phyloP scores from a whole-genome alignment of 2,797 vertebrate genomes.

The Phylloscopus collybita region DNA sequence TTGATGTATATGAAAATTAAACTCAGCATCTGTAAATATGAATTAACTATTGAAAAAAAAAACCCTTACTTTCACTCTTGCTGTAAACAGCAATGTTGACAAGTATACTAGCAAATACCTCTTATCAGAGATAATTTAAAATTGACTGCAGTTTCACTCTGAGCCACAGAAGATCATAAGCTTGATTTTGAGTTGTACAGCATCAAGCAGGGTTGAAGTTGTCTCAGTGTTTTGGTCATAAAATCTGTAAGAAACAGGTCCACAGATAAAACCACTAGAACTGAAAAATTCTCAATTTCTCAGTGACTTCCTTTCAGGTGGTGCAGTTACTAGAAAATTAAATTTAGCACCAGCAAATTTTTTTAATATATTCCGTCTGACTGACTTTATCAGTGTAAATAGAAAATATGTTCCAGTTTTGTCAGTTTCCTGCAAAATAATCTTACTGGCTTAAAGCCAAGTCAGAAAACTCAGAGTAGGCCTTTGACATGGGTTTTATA shows the following conservation, averaged over 20 bases:
- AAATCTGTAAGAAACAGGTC: background rate
- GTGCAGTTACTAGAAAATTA: slow-evolving; percentile 68
- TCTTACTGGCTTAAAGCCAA: background rate
- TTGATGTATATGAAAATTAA: background rate
- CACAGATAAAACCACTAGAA: slow-evolving; percentile 3
- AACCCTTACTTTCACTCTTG: background rate
- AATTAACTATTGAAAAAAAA: slow-evolving; percentile 10
- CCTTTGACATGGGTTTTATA: background rate
- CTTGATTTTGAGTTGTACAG: background rate
- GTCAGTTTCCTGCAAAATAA: background rate
- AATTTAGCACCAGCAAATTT: slow-evolving; percentile 64
- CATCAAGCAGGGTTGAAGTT: background rate
- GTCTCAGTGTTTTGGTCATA: background rate
- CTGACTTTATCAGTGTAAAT: slow-evolving; percentile 37
- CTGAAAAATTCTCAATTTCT: background rate
- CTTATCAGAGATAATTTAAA: slow-evolving; percentile 28
- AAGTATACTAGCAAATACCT: background rate
- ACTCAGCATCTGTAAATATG: background rate
- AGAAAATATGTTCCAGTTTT: slow-evolving; percentile 45
- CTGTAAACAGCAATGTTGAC: background rate
- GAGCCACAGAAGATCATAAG: background rate
- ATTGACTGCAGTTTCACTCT: background rate
- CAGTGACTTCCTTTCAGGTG: slow-evolving; percentile 47
- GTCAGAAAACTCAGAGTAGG: background rate
- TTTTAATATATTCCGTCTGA: slow-evolving; percentile 66